These are phyloP conservation scores for Delia radicum DNA, from an alignment of 1,140 invertebrate species.

Conservation along the genomic window DNA sequence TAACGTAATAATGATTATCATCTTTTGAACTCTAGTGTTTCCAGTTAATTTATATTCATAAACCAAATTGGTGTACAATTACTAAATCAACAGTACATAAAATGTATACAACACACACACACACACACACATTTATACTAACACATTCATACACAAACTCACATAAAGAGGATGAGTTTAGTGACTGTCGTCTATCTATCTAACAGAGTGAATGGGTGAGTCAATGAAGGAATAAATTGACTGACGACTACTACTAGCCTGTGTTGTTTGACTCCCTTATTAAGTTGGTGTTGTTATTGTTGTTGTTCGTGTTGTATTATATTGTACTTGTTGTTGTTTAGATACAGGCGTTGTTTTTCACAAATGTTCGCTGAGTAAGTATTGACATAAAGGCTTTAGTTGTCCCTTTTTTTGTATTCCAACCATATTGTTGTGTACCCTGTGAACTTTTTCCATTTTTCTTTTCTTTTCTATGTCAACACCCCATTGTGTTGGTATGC, in stretches of 20 bases:
- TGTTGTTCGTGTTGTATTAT: conserved; percentile 30
- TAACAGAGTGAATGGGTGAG: not conserved
- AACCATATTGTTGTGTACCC: not conserved
- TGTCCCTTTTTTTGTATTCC: not conserved
- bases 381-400: conserved; percentile 12
- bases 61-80: conserved; percentile 56
- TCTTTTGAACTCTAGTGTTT: conserved; percentile 40
- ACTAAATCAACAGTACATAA: conserved; percentile 33
- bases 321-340: conserved; percentile 1
- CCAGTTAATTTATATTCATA: conserved; percentile 55
- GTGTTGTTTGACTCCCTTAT: not conserved
- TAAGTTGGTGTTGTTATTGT: conserved; percentile 5
- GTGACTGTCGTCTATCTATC: too few relatives aligned
- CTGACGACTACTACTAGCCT: not conserved
- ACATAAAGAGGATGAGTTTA: not conserved
- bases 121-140: too few relatives aligned
- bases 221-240: not conserved
- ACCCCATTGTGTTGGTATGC: not conserved
- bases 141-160: not conserved
- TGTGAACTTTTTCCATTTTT: not conserved
- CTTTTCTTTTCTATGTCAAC: not conserved
- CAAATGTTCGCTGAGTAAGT: conserved; percentile 12
- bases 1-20: conserved; percentile 33
- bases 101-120: too few relatives aligned
- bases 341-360: not conserved